Evolutionary conservation across 2,113 vertebrate genomes (phyloP).

Genomic region (Crotalus horridus): DNA sequence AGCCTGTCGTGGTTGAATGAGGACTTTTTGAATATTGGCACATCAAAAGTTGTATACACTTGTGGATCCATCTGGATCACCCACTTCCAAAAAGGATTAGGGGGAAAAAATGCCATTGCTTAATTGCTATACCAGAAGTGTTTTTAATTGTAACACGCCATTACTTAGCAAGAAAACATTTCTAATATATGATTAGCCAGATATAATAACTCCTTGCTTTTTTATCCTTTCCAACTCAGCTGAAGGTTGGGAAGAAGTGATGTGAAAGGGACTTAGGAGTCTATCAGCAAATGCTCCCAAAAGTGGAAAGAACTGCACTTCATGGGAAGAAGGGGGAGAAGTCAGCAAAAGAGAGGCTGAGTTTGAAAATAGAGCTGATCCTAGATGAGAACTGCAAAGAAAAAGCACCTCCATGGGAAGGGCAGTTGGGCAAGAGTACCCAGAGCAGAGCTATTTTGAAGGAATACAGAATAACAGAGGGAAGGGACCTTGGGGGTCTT

Average conservation of each 20-base stretch:
- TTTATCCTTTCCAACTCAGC: not conserved
- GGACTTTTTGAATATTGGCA: not conserved
- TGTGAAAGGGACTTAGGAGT: not conserved
- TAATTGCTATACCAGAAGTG: slow-evolving; percentile 31
- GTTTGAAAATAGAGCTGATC: not conserved
- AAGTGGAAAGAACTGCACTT: not conserved
- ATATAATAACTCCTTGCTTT: slow-evolving; percentile 47
- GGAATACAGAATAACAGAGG: not conserved
- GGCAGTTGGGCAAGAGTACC: not conserved
- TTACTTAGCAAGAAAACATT: slow-evolving; percentile 44
- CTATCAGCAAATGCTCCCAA: not conserved
- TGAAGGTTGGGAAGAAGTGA: not conserved
- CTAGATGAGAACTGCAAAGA: not conserved
- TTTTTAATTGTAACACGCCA: slow-evolving; percentile 23
- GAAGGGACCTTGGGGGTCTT: too few species aligned
- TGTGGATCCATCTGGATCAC: not conserved
- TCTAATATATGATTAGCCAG: slow-evolving; percentile 49
- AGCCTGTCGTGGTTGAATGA: not conserved
- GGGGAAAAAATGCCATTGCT: not conserved
- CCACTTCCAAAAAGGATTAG: not conserved
- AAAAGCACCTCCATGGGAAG: not conserved
- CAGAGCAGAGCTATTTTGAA: not conserved
- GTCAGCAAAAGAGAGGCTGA: not conserved
- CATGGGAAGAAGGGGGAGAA: not conserved
- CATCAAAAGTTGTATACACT: not conserved